phyloP scores from a whole-genome alignment of 2,888 invertebrate species.

The Andrena trimmerana region DNA sequence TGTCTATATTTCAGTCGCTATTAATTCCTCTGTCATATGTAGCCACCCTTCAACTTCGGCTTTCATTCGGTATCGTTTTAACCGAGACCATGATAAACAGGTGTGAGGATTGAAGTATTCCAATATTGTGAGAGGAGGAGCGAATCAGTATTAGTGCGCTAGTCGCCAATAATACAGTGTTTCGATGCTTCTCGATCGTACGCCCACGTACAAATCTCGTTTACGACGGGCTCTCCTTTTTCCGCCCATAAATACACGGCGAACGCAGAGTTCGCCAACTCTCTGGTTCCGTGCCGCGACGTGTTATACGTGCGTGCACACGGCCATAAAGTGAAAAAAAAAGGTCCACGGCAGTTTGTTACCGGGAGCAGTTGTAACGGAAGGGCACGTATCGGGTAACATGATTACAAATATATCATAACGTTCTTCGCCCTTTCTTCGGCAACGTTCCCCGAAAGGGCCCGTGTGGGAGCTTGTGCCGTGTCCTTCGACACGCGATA shows the following conservation, averaged over 20 bases:
- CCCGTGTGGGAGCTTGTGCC: conserved; percentile 37
- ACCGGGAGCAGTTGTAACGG: conserved; percentile 83
- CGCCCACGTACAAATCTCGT: conserved; percentile 33
- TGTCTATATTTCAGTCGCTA: too few species aligned
- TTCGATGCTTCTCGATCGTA: background rate
- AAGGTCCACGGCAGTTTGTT: conserved; percentile 78
- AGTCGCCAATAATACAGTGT: background rate
- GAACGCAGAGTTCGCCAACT: conserved; percentile 38
- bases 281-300: conserved; percentile 49
- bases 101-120: too few species aligned
- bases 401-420: conserved; percentile 85
- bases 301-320: conserved; percentile 46
- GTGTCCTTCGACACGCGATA: conserved; percentile 77
- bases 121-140: too few species aligned
- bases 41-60: too few species aligned
- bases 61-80: too few species aligned
- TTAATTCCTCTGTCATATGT: too few species aligned
- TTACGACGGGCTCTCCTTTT: conserved; percentile 19
- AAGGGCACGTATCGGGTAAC: conserved; percentile 83
- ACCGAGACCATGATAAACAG: too few species aligned
- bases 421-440: conserved; percentile 70
- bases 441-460: conserved; percentile 50
- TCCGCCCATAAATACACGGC: conserved; percentile 43
- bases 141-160: too few species aligned
- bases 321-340: conserved; percentile 62